Conservation (phyloP, 1,140 invertebrate genomes). For the Dendrolimus kikuchii region DNA sequence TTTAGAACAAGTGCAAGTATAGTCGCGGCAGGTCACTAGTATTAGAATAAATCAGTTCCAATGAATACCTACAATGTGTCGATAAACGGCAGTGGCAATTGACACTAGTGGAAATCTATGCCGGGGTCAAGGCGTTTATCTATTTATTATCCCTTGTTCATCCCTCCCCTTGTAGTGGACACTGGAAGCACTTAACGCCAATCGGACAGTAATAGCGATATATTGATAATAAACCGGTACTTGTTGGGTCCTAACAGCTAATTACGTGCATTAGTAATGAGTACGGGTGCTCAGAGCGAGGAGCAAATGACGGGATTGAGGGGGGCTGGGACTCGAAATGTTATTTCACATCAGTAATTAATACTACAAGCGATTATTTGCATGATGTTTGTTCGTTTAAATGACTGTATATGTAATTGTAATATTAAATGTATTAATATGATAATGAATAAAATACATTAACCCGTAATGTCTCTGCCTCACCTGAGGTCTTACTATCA, state of each 20-base stretch:
- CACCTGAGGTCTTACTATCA: no score
- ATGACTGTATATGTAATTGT: neutral
- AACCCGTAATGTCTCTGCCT: no score
- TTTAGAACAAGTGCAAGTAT: neutral
- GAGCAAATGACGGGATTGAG: conserved; percentile 15
- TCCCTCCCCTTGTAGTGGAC: conserved; percentile 25
- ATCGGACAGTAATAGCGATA: conserved; percentile 54
- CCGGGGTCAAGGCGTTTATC: conserved; percentile 38
- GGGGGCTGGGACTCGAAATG: neutral
- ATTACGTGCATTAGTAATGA: conserved; percentile 67
- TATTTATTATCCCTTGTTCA: conserved; percentile 22
- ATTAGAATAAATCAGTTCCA: conserved; percentile 11
- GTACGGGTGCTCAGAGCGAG: conserved; percentile 12
- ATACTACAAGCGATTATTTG: conserved; percentile 36
- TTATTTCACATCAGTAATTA: conserved; percentile 25
- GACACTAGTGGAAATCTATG: conserved; percentile 63
- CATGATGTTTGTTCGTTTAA: neutral
- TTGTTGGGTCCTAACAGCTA: conserved; percentile 50
- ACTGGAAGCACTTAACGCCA: conserved; percentile 48
- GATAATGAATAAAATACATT: no score
- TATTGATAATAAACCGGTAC: conserved; percentile 51
- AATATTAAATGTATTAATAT: neutral
- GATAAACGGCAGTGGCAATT: conserved; percentile 24
- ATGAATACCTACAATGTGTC: conserved; percentile 11
- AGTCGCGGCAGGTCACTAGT: neutral